Base-by-base conservation (phyloP, 2,888 invertebrate species). In the Cinara cedri region DNA sequence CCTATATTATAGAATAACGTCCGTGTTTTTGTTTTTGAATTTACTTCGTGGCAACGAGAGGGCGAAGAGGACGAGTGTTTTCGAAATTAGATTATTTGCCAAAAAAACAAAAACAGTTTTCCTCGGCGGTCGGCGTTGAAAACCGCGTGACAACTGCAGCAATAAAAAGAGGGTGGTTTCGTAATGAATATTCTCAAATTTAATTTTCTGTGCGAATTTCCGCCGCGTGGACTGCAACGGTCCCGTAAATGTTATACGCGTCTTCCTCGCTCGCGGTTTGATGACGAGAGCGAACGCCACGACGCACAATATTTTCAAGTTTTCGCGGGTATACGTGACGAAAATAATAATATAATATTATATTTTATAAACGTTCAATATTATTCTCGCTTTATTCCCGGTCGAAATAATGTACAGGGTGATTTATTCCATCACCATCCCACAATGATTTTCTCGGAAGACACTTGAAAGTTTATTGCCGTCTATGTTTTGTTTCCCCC, bases 161-260 rank as follows among this genome's bases (percentile, higher is more conserved):
- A 34, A 34, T 34, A 34, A 34, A 68, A 71, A 57, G n/a, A 24
- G 46, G 62, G 62, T 16, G 49, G 51, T 34, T 51, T 74, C 24
- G 72, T 74, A 63, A 74, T 63, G 72, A 74, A 74, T 74, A 74
- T 74, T 74, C 62, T 74, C 21, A 51, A 74, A 74, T 74, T 74
- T 63, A 63, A 74, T 74, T 74, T 63, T 51, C 72, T 49, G 51
- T 16, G 6, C 9, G 49, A 26, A 74, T 51, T 51, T 51, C 62
- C 62, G 19, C 60, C n/a, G n/a, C n/a, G n/a, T n/a, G n/a, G n/a
- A n/a, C n/a, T n/a, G n/a, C n/a, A n/a, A n/a, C n/a, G 72, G 4
- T 4, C n/a, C 9, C 19, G 1, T 3, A 54, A 19, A 6, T 54
- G n/a, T n/a, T 1, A 19, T 16, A 72, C 34, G 13, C 10, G 14